These are phyloP conservation scores for Parnassius mnemosyne DNA, from an alignment of 2,888 invertebrate genomes.

Conservation along the genomic window DNA sequence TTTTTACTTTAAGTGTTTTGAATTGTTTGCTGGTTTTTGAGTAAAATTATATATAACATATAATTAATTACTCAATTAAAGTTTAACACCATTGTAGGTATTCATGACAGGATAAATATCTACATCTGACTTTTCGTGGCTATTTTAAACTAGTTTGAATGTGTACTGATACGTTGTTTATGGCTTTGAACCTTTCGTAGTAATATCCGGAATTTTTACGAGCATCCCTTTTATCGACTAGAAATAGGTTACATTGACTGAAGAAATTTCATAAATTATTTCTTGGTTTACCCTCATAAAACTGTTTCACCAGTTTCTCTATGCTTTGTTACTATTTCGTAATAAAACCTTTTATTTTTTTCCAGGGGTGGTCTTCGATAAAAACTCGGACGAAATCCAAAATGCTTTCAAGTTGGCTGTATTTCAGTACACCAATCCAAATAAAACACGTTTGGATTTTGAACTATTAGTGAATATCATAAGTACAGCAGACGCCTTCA, in stretches of 20 bases:
- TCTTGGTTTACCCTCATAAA: conserved; percentile 18
- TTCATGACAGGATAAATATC: no score
- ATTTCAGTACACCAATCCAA: conserved; percentile 87
- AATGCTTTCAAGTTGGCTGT: conserved; percentile 93
- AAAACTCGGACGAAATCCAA: conserved; percentile 92
- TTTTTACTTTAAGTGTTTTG: no score
- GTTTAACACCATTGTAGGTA: no score
- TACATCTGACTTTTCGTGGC: neutral
- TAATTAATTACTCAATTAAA: no score
- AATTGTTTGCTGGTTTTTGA: no score
- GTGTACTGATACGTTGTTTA: conserved; percentile 15
- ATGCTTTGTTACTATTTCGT: conserved; percentile 20
- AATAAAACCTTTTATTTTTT: conserved; percentile 22
- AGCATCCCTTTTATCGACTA: conserved; percentile 26
- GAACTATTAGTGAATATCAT: conserved; percentile 93
- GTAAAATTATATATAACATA: no score
- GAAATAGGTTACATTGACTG: conserved; percentile 24
- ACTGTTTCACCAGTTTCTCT: conserved; percentile 11
- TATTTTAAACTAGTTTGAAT: conserved; percentile 8
- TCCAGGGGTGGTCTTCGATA: conserved; percentile 93
- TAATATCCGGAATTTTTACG: conserved; percentile 22
- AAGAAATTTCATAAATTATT: conserved; percentile 24
- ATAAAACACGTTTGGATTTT: conserved; percentile 87
- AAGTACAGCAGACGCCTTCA: conserved; percentile 95
- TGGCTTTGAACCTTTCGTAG: conserved; percentile 11